These are phyloP conservation scores for Callipepla californica DNA, from an alignment of 2,113 vertebrate genomes.

Conservation along the genomic window DNA sequence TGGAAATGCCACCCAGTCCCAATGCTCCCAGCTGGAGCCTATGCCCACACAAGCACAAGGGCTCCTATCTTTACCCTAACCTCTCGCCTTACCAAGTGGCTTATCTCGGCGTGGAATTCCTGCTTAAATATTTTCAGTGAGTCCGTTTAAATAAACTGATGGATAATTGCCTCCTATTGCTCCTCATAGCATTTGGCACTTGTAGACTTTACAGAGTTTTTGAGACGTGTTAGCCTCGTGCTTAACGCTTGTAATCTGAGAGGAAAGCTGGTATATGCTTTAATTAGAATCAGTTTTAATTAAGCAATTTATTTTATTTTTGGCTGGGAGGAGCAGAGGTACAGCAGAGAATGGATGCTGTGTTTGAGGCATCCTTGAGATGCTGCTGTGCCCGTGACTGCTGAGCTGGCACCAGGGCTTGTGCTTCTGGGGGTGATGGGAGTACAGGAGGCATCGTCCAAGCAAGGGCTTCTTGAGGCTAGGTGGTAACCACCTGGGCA, in stretches of 20 bases:
- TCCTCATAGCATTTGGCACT: constrained; percentile 24
- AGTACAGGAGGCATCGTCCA: background rate
- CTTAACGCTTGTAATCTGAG: constrained; percentile 34
- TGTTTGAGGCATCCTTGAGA: background rate
- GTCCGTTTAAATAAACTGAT: constrained; percentile 68
- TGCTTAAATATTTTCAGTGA: constrained; percentile 61
- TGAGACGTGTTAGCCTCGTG: background rate
- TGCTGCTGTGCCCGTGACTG: accelerated
- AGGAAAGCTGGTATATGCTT: background rate
- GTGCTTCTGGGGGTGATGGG: background rate
- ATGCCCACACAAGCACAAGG: background rate
- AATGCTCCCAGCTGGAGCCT: background rate
- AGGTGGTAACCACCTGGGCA: background rate
- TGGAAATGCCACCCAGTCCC: constrained; percentile 14
- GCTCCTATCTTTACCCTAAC: background rate
- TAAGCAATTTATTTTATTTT: background rate
- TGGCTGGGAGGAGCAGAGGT: background rate
- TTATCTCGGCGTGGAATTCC: constrained; percentile 54
- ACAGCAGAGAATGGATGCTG: background rate
- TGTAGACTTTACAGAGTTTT: background rate
- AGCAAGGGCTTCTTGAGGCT: background rate
- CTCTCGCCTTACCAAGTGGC: background rate
- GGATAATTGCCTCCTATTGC: constrained; percentile 1
- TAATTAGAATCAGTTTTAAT: constrained; percentile 26
- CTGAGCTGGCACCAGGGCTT: background rate